Evolutionary conservation across 30 jellyfish, hydroid and myxozoan species (phyloP).

Genomic region (Mastigias papua): DNA sequence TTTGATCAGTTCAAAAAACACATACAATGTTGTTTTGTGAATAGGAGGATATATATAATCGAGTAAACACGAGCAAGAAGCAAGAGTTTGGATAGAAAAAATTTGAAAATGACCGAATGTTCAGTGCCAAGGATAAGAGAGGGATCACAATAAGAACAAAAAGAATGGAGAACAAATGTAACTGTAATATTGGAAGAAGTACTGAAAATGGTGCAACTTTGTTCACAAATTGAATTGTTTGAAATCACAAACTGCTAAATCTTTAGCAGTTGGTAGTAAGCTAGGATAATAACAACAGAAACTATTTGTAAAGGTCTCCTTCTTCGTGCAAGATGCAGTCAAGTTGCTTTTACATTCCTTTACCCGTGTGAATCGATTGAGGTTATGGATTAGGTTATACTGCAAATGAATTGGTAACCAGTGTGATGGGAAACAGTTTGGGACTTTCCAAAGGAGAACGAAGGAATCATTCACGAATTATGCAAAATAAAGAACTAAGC

Average conservation of each 20-base stretch:
- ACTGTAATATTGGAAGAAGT: not conserved
- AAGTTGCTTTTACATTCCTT: no score
- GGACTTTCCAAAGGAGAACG: not conserved
- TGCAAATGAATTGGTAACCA: not conserved
- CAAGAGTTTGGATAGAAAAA: not conserved
- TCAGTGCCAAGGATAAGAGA: slow-evolving; percentile 10
- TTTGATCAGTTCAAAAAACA: no score
- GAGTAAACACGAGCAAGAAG: not conserved
- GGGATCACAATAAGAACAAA: slow-evolving; percentile 11
- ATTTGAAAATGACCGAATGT: not conserved
- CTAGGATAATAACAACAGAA: no score
- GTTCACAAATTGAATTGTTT: not conserved
- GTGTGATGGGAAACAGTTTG: not conserved
- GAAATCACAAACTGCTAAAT: no score
- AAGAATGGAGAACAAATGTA: not conserved
- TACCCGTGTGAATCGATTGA: no score
- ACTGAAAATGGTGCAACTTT: not conserved
- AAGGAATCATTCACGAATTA: not conserved
- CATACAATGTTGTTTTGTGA: not conserved
- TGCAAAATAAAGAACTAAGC: not conserved
- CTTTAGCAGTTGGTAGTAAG: no score
- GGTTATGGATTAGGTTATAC: not conserved
- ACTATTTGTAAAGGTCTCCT: no score
- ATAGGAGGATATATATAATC: not conserved
- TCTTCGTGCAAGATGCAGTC: no score